Evolutionary conservation across 1,140 invertebrate genomes (phyloP).

Genomic region (Apis laboriosa): DNA sequence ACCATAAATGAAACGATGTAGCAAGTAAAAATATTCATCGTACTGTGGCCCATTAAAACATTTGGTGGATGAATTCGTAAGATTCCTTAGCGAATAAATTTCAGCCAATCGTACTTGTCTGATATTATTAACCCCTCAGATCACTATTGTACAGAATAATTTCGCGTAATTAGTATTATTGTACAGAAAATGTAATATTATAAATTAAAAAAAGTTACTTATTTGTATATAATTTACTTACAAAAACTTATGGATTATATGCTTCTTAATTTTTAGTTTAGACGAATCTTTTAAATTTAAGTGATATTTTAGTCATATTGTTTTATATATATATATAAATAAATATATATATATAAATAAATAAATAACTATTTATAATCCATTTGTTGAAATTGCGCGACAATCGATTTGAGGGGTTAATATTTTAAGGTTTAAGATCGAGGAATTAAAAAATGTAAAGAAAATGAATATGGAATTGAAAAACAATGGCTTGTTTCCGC

Average conservation of each 20-base stretch:
- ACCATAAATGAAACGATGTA: slow-evolving; percentile 60
- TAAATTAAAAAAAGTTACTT: slow-evolving; percentile 52
- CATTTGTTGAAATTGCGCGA: slow-evolving; percentile 11
- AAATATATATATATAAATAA: too few relatives aligned
- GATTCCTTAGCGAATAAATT: slow-evolving; percentile 50
- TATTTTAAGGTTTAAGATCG: slow-evolving; percentile 30
- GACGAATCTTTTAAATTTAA: slow-evolving; percentile 48
- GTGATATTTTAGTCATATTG: slow-evolving; percentile 52
- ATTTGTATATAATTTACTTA: slow-evolving; percentile 66
- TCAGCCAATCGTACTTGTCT: slow-evolving; percentile 1
- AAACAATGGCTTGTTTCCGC: slow-evolving; percentile 27
- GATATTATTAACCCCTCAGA: slow-evolving; percentile 56
- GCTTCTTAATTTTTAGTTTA: slow-evolving; percentile 54
- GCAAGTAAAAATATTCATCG: slow-evolving; percentile 60
- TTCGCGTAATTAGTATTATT: slow-evolving; percentile 50
- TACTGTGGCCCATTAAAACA: slow-evolving; percentile 69
- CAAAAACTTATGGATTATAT: slow-evolving; percentile 36
- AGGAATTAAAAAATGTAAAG: slow-evolving; percentile 53
- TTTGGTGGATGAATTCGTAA: slow-evolving; percentile 60
- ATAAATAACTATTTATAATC: slow-evolving; percentile 35
- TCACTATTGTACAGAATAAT: slow-evolving; percentile 54
- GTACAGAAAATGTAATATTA: slow-evolving; percentile 58
- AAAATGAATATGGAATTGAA: slow-evolving; percentile 54
- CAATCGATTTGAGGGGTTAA: slow-evolving; percentile 59
- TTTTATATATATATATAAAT: slow-evolving; percentile 18